A percentile compares a stretch with the other conserved stretches of the same genome.
phyloP scores from a whole-genome alignment of 37 sponge, comb jelly and placozoan species.

The Haliclona indistincta region DNA sequence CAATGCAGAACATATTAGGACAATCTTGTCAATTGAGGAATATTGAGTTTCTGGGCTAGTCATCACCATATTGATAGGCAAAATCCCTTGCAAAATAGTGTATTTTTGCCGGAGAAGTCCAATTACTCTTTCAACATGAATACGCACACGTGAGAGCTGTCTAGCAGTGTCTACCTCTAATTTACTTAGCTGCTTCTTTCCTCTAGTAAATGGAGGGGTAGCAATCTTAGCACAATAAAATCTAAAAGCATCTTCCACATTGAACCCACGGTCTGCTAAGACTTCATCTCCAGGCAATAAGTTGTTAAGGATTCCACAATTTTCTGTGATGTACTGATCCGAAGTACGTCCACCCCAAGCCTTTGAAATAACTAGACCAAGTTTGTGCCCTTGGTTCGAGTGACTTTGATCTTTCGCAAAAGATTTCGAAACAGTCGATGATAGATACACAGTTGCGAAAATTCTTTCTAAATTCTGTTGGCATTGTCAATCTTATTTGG shows the following conservation, averaged over 20 bases:
- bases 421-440: too few relatives aligned
- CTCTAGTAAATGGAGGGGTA: slow-evolving; percentile 32
- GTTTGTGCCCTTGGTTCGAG: too few relatives aligned
- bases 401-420: too few relatives aligned
- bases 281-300: slow-evolving; percentile 42
- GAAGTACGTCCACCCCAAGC: too few relatives aligned
- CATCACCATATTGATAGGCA: background rate
- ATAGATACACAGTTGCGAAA: too few relatives aligned
- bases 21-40: slow-evolving; percentile 41
- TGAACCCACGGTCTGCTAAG: slow-evolving; percentile 64
- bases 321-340: too few relatives aligned
- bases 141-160: slow-evolving; percentile 27
- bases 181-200: slow-evolving; percentile 33
- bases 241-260: slow-evolving; percentile 16
- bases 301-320: too few relatives aligned
- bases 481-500: too few relatives aligned
- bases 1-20: slow-evolving; percentile 43
- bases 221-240: slow-evolving; percentile 28
- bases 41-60: background rate
- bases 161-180: slow-evolving; percentile 19
- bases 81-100: slow-evolving; percentile 1
- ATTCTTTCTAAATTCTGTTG: too few relatives aligned
- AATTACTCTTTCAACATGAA: slow-evolving; percentile 46
- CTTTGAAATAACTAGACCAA: too few relatives aligned
- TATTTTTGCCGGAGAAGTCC: slow-evolving; percentile 11